Percentiles rank a stretch among this genome's conserved stretches.
These are phyloP conservation scores for Panulirus ornatus DNA, from an alignment of 1,140 invertebrate genomes.

Conservation along the genomic window DNA sequence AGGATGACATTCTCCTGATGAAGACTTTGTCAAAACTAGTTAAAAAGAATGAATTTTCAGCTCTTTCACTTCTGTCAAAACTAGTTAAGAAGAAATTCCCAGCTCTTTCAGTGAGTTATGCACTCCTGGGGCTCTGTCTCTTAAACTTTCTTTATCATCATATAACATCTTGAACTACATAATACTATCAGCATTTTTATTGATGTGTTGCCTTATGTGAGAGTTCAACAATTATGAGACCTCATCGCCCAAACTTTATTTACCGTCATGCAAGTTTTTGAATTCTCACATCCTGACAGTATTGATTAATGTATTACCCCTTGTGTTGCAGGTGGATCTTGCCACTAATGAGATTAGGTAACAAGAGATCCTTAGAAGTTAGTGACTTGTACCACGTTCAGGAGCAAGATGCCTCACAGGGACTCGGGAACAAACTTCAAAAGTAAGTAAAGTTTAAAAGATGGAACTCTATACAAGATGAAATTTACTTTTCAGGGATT, in stretches of 20 bases:
- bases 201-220: neutral
- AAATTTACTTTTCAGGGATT: no score
- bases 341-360: slow-evolving; percentile 81
- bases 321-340: slow-evolving; percentile 80
- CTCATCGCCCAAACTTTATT: neutral
- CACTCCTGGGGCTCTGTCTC: no score
- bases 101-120: no score
- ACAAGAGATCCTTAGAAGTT: slow-evolving; percentile 80
- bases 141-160: no score
- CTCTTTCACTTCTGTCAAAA: no score
- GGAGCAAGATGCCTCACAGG: slow-evolving; percentile 80
- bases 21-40: no score
- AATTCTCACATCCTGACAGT: neutral
- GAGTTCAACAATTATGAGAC: neutral
- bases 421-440: slow-evolving; percentile 80
- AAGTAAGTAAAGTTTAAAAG: slow-evolving; percentile 78
- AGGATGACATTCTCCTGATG: no score
- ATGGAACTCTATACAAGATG: no score
- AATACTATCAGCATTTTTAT: neutral
- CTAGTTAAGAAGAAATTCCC: no score
- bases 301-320: neutral
- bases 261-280: neutral
- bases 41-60: no score
- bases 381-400: slow-evolving; percentile 82
- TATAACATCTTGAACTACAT: no score